These are phyloP conservation scores for Corythoichthys intestinalis DNA, from an alignment of 2,113 vertebrate genomes.

Conservation along the genomic window DNA sequence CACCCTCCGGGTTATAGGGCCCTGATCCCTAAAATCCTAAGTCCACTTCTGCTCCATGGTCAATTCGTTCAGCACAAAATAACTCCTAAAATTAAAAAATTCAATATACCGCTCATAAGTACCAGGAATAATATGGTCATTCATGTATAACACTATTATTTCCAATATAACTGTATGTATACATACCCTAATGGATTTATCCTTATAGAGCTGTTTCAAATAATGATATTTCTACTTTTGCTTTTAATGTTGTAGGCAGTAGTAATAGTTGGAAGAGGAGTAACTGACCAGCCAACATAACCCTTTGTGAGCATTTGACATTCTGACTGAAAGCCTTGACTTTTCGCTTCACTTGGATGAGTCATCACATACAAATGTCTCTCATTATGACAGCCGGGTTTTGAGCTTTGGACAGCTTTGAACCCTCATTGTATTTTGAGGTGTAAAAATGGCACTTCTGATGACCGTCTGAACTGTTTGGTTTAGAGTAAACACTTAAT, in stretches of 20 bases:
- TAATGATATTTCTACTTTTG: not conserved
- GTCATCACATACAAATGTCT: not conserved
- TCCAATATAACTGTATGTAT: too few species aligned
- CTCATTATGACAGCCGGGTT: not conserved
- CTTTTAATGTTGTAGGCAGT: not conserved
- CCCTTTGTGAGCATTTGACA: not conserved
- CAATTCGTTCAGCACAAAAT: too few species aligned
- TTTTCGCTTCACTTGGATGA: not conserved
- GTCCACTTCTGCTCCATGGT: too few species aligned
- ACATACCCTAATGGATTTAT: too few species aligned
- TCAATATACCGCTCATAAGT: too few species aligned
- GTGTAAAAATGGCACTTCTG: not conserved
- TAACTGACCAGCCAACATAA: not conserved
- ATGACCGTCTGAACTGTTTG: not conserved
- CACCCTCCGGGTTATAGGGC: too few species aligned
- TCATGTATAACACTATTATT: too few species aligned
- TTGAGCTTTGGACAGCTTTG: not conserved
- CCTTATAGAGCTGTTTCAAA: not conserved
- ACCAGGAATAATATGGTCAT: too few species aligned
- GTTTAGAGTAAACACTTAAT: slow-evolving; percentile 7
- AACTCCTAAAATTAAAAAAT: too few species aligned
- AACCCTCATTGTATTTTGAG: not conserved
- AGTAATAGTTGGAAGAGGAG: not conserved
- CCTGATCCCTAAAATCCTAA: too few species aligned
- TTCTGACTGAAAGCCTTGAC: not conserved